These are phyloP conservation scores for Oryzias melastigma DNA, from an alignment of 2,113 vertebrate species.

Conservation along the genomic window DNA sequence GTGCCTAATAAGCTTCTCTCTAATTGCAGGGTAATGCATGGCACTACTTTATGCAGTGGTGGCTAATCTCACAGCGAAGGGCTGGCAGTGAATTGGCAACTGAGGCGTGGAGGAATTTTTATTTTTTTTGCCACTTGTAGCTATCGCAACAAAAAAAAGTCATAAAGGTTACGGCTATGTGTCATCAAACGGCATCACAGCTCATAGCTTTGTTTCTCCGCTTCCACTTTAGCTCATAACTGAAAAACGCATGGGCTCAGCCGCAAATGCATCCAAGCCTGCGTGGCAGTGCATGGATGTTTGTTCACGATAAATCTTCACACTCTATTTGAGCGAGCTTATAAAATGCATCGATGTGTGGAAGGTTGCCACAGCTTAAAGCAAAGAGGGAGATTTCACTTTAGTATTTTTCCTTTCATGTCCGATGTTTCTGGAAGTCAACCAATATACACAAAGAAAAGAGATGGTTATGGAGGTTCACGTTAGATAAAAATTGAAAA, in stretches of 20 bases:
- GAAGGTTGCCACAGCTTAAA: constrained; percentile 19
- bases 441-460: constrained; percentile 23
- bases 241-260: constrained; percentile 2
- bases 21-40: constrained; percentile 80
- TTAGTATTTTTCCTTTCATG: constrained; percentile 32
- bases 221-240: background rate
- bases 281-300: constrained; percentile 16
- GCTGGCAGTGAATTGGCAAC: constrained; percentile 44
- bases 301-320: constrained; percentile 18
- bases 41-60: constrained; percentile 66
- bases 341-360: constrained; percentile 9
- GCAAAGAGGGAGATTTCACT: constrained; percentile 38
- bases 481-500: constrained; percentile 18
- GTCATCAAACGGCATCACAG: constrained; percentile 19
- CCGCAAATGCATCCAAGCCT: constrained; percentile 27
- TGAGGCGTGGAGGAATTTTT: constrained; percentile 27
- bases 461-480: constrained; percentile 18
- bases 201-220: background rate
- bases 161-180: constrained; percentile 10
- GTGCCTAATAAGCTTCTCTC: constrained; percentile 73
- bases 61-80: constrained; percentile 63
- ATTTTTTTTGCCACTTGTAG: constrained; percentile 15
- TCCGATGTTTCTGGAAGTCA: constrained; percentile 26
- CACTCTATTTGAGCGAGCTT: constrained; percentile 15
- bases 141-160: constrained; percentile 25